Evolutionary conservation across 2,888 invertebrate species (phyloP), one percentile per base, ranked within the genome.

Genomic region (Drosophila maculinotata): DNA sequence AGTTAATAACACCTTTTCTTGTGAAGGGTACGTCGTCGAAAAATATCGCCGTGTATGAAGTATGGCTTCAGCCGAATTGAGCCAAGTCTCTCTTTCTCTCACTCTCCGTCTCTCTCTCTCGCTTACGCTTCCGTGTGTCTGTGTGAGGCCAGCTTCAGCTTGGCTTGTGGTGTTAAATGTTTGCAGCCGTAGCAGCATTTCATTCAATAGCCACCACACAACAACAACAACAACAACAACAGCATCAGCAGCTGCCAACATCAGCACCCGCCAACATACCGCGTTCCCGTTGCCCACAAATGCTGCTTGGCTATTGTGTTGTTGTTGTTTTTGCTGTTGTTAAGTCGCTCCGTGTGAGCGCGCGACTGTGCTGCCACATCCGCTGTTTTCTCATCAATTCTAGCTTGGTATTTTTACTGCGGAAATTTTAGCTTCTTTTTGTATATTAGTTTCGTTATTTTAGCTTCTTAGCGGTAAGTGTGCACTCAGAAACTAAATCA

Each of bases 1-100:
- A 79, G 87, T 81, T 81, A 82, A 82, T 82, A 82, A 82, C 81
- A 82, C 81, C 81, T 87, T 82, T 82, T 82, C 86, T 73, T 85
- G 67, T 82, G 87, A 82, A 82, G 81, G 87, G 81, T 85, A 87
- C 62, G 35, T 63, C 70, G 49, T 53, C 35, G 36, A 51, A 57
- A 65, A 71, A 78, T 65, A 75, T 60, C 56, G 56, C 45, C 59
- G 70, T 73, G 72, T 45, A 76, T 71, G 72, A 76, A 78, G 79
- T 76, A 73, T 73, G 73, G 76, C 84, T 73, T 73, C 76, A 70
- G 47, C 53, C 72, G 72, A 72, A 72, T 71, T 71, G 71, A 76
- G 73, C 36, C 66, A 65, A 60, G 67, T 54, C 65, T 53, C 41
- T 39, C 33, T 38, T 33, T 31, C 17, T 9, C 47, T 15, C 48